Evolutionary conservation across 2,113 vertebrate genomes (phyloP).

Genomic region (Butastur rufipennis): DNA sequence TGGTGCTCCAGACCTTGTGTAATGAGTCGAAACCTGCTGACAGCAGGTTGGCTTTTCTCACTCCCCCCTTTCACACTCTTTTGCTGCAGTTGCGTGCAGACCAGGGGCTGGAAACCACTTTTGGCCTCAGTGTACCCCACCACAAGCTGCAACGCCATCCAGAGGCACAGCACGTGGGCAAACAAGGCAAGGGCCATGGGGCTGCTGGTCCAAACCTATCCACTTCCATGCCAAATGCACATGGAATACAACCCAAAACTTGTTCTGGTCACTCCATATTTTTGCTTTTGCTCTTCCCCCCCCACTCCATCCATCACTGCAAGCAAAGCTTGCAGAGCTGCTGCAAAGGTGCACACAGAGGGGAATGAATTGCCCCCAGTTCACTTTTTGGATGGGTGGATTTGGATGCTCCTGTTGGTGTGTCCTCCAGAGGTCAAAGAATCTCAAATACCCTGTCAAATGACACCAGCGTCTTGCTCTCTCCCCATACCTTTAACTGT

Average conservation of each 20-base stretch:
- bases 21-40: neutral
- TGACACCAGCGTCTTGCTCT: neutral
- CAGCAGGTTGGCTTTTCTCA: neutral
- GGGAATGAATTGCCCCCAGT: neutral
- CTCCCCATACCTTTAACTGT: neutral
- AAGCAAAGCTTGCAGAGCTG: neutral
- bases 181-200: neutral
- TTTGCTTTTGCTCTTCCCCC: neutral
- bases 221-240: neutral
- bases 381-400: neutral
- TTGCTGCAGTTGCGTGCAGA: neutral
- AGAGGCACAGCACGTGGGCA: neutral
- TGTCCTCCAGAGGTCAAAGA: neutral
- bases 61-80: neutral
- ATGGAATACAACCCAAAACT: neutral
- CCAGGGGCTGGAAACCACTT: neutral
- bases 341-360: accelerated
- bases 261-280: neutral
- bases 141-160: neutral
- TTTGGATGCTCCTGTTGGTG: neutral
- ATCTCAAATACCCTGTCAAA: accelerated
- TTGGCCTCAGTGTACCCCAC: neutral
- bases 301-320: neutral
- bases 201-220: neutral
- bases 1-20: neutral